Conservation (phyloP, 2,797 vertebrate species). For the Scolopax bukidnonensis region DNA sequence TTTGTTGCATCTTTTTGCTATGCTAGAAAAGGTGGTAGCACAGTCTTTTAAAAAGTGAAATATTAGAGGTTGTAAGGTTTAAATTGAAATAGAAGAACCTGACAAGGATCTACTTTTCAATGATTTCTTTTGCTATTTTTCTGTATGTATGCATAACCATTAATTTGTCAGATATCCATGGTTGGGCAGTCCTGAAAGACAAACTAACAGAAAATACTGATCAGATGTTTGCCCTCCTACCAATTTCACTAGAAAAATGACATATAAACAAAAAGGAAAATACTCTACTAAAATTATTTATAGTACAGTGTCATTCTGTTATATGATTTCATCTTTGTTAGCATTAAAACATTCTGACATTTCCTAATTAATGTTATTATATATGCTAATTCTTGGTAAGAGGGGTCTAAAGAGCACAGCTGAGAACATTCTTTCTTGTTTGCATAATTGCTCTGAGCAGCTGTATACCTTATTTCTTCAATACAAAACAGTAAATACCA, state of each 20-base stretch:
- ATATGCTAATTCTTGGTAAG: slow-evolving; percentile 36
- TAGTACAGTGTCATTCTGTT: not conserved
- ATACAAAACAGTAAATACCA: slow-evolving; percentile 18
- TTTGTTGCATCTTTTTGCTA: not conserved
- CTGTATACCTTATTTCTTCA: slow-evolving; percentile 33
- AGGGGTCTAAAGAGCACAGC: slow-evolving; percentile 47
- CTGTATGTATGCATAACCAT: not conserved
- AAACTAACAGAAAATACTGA: not conserved
- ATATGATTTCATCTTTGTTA: slow-evolving; percentile 22
- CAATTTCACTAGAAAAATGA: not conserved
- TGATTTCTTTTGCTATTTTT: not conserved
- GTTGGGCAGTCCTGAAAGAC: not conserved
- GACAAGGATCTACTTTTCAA: not conserved
- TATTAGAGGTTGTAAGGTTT: not conserved
- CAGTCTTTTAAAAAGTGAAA: not conserved
- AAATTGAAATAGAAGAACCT: not conserved
- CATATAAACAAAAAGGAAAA: not conserved
- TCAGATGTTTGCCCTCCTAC: not conserved
- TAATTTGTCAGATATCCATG: not conserved
- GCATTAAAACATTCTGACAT: slow-evolving; percentile 50
- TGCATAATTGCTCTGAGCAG: slow-evolving; percentile 46
- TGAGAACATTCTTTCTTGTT: slow-evolving; percentile 58
- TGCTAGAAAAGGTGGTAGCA: not conserved
- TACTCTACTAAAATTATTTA: slow-evolving; percentile 23
- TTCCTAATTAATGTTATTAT: slow-evolving; percentile 60